Base-by-base conservation (phyloP, 2,888 invertebrate genomes). In the Cheilosia vernalis region DNA sequence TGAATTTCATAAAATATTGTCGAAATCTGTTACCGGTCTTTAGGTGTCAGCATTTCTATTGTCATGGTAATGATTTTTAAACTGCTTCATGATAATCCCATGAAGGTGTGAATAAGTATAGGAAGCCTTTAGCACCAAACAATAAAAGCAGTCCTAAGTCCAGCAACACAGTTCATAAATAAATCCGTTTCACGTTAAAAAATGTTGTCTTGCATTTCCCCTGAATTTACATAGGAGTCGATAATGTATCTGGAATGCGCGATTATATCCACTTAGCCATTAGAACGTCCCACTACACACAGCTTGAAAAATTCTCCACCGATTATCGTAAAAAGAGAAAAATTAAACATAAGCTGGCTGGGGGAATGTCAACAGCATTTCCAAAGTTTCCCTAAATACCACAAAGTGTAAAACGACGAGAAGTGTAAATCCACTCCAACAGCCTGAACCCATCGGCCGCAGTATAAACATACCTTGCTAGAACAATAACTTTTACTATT, bases 401-500 rank as follows among this genome's bases (percentile, higher is more conserved):
- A 27, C 9, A 47, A 49, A 33, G n/a, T 24, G 9, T 21, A 10
- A 1, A 7, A 13, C 4, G 33, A 49, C 19, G 30, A 19, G 21
- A 51, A 40, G 19, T 13, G n/a, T 1, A 44, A 33, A 30, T 30
- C 72, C 53, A 76, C 40, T 27, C 40, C 30, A 47, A 33, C 17
- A 2, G 33, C 33, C 33, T 19, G 5, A 67, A 53, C 4, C 17
- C 58, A 76, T 66, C 64, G 49, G 37, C 74, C n/a, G 17, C 60
- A 66, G 55, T 13, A 55, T n/a, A 47, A 51, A 58, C 58, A 76
- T 42, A 61, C 69, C 53, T 63, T 58, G 30, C 30, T 15, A 61
- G 30, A 53, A 44, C 47, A 77, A 58, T 53, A 67, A 67, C 30
- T 58, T 76, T 44, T 21, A 67, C 61, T 60, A 61, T 40, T 69